Evolutionary conservation across 2,113 vertebrate species (phyloP).

Genomic region (Zingel zingel): DNA sequence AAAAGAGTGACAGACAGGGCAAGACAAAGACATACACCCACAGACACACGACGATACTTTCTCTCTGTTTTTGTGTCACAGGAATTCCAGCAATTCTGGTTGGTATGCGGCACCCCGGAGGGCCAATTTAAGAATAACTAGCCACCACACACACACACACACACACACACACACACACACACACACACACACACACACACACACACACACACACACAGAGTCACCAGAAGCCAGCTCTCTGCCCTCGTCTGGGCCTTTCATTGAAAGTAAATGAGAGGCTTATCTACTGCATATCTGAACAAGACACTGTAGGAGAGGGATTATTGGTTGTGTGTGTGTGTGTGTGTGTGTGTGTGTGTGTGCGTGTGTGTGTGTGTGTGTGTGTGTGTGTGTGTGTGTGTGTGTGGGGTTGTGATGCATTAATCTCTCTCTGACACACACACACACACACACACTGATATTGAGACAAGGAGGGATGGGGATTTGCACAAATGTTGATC

Average conservation of each 20-base stretch:
- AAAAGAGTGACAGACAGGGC: conserved; percentile 17
- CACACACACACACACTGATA: conserved; percentile 8
- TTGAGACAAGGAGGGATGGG: conserved; percentile 28
- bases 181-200: conserved; percentile 7
- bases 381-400: too few relatives aligned
- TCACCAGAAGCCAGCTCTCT: conserved; percentile 22
- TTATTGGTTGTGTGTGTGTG: conserved; percentile 38
- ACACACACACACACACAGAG: conserved; percentile 2
- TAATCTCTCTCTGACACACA: too few relatives aligned
- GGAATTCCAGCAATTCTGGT: conserved; percentile 66
- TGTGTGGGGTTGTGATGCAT: too few relatives aligned
- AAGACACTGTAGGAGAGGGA: conserved; percentile 59
- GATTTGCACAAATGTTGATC: conserved; percentile 59
- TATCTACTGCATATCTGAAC: conserved; percentile 57
- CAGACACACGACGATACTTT: conserved; percentile 25
- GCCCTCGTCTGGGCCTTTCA: conserved; percentile 44
- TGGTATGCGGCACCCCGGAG: conserved; percentile 57
- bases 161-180: conserved; percentile 21
- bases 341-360: conserved; percentile 29
- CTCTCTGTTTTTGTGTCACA: conserved; percentile 52
- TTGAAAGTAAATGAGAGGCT: conserved; percentile 55
- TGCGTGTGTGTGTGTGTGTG: conserved; percentile 34
- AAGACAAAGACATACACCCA: neutral
- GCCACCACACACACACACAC: conserved; percentile 21
- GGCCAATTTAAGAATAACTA: conserved; percentile 63